A percentile compares a stretch with the other conserved stretches of the same genome.
phyloP scores from a whole-genome alignment of 2,113 vertebrate genomes.

The Tylochromis polylepis region DNA sequence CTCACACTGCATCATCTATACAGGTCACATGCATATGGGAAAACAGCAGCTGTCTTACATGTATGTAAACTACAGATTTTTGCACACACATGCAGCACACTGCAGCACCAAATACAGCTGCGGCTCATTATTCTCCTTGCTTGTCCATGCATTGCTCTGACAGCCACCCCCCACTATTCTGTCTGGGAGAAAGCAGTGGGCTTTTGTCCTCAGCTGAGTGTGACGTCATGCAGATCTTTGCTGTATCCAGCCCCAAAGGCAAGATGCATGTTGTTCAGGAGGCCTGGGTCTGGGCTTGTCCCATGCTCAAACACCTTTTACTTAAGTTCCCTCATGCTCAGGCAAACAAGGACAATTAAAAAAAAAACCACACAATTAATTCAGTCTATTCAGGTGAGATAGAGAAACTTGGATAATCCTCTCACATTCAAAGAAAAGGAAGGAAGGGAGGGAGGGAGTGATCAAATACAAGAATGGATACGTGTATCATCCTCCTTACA shows the following conservation, averaged over 20 bases:
- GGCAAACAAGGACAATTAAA: neutral
- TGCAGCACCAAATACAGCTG: constrained; percentile 32
- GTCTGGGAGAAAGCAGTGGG: constrained; percentile 65
- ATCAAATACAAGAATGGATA: neutral
- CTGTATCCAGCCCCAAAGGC: constrained; percentile 46
- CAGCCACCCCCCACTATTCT: constrained; percentile 39
- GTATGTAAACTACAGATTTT: neutral
- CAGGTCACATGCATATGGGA: constrained; percentile 20
- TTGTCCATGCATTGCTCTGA: constrained; percentile 36
- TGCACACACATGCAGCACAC: neutral
- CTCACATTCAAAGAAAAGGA: neutral
- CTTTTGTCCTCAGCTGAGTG: constrained; percentile 74
- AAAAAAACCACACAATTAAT: neutral
- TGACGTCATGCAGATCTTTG: constrained; percentile 61
- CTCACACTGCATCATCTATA: constrained; percentile 19
- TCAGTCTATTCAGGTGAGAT: neutral
- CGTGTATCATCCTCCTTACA: neutral
- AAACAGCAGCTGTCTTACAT: constrained; percentile 21
- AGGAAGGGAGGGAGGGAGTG: neutral
- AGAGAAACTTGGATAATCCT: neutral
- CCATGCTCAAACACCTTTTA: neutral
- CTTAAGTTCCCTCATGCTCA: neutral
- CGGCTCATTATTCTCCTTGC: constrained; percentile 2
- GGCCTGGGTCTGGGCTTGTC: constrained; percentile 35
- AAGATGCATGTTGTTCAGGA: constrained; percentile 31